Evolutionary conservation across 2,797 vertebrate genomes (phyloP).

Genomic region (Gymnothorax reevesii): DNA sequence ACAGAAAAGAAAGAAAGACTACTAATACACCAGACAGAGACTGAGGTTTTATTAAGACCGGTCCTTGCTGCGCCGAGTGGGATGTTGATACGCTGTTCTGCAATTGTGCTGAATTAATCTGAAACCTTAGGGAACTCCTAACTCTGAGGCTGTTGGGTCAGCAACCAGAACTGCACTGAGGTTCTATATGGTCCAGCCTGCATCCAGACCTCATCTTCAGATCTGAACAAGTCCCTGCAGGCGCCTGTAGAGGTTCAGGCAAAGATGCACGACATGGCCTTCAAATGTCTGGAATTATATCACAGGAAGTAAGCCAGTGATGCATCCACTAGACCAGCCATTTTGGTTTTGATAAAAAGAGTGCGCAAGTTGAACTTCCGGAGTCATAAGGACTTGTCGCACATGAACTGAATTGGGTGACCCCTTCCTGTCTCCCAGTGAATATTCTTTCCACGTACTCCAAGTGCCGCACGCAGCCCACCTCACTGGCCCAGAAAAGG

Average conservation of each 20-base stretch:
- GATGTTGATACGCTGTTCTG: conserved; percentile 5
- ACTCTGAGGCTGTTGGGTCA: not conserved
- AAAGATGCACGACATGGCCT: not conserved
- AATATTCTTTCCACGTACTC: conserved; percentile 38
- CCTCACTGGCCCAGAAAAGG: conserved; percentile 10
- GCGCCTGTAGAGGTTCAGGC: not conserved
- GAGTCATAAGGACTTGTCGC: not conserved
- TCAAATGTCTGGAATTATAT: not conserved
- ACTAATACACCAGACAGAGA: conserved; percentile 61
- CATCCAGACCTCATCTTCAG: not conserved
- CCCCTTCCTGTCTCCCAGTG: not conserved
- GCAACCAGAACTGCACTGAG: not conserved
- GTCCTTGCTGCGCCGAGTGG: conserved; percentile 56
- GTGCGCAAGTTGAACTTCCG: not conserved
- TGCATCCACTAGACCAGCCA: conserved; percentile 27
- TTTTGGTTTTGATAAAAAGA: conserved; percentile 25
- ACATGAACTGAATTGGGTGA: not conserved
- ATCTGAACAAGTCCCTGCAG: not conserved
- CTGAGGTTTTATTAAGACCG: conserved; percentile 62
- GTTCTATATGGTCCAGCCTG: conserved; percentile 3
- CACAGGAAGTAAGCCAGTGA: conserved; percentile 17
- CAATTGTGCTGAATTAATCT: not conserved
- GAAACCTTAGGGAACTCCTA: not conserved
- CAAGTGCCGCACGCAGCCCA: conserved; percentile 32
- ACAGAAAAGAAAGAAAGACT: conserved; percentile 47